Base-by-base conservation (phyloP, 2,888 invertebrate species). In the Protophormia terraenovae region DNA sequence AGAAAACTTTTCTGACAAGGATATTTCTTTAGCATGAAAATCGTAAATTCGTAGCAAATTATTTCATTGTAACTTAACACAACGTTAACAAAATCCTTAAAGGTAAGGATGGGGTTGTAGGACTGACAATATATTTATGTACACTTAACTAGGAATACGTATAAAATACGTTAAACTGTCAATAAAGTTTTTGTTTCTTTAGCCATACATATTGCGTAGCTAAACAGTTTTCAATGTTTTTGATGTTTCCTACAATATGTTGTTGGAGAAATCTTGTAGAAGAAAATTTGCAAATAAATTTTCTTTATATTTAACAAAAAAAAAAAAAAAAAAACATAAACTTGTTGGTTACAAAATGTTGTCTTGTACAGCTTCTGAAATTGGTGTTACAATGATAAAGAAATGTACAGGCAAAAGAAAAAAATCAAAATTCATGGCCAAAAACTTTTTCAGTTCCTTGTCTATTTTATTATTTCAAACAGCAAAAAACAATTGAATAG, bases 121-220 rank as follows among this genome's bases (percentile, higher is more conserved):
- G n/a, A 22, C 2, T 24, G 7, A 22, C 32, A 35, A 22, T 24
- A 10, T 10, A 24, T 2, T 5, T 38, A 38, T 14, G 6, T 16
- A 73, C 6, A 19, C 6, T 19, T 19, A 32, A 32, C 47, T 19
- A 67, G 4, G 38, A 8, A 64, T 41, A 41, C 69, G 16, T 35
- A 72, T 62, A 62, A 66, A 72, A 72, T 53, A 67, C 67, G 58
- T 83, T 78, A 69, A 83, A 73, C 58, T 78, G 78, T 73, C 73
- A 83, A 73, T 78, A 83, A 78, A 83, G 53, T 78, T 73, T 78
- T 60, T 38, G 60, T 73, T n/a, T 47, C 50, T 64, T 83, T 72
- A 66, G 67, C 72, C 67, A 62, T 50, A 66, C 60, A 69, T 60
- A 67, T 78, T 58, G 55, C 32, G 35, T 45, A 32, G n/a, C 32